Base-by-base conservation (phyloP, 2,888 invertebrate species). In the Malthinus flaveolus region DNA sequence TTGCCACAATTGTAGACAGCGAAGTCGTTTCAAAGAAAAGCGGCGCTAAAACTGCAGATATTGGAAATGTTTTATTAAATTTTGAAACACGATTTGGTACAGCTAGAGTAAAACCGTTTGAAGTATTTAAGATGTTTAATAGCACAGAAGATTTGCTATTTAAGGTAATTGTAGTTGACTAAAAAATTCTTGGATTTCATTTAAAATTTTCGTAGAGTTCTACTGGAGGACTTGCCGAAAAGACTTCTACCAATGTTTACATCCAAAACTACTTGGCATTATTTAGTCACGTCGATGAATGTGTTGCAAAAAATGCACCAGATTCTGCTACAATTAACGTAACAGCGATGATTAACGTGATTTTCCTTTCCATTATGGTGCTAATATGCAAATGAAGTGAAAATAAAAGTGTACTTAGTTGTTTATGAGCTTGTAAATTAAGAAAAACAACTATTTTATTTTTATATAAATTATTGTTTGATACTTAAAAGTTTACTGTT, bases 121-220 rank as follows among this genome's bases (percentile, higher is more conserved):
- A 83, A 68, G 79, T 87, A 36, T 88, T 84, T 71, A 84, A 85
- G 0, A 75, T 80, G 0, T 87, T 86, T 73, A 81, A 84, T 58
- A 78, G 80, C 0, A 72, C 70, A 6, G 73, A 67, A 31, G 78
- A 88, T 70, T 74, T 88, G 5, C 73, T 89, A 0, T 88, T 88
- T 78, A 86, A 85, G 68, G 80, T 36, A 12, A 13, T 11, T n/a
- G 10, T 44, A 11, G 33, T 15, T 37, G 33, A 42, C 12, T 15
- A 23, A 35, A 31, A 9, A 9, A 23, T 23, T 23, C 5, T 3
- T 23, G 5, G 5, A 3, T 23, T 3, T 23, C 5, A 23, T 23
- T 23, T 5, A 23, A 23, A 23, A n/a, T n/a, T 23, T 42, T 71
- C 72, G 31, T 51, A 79, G 75, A 84, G 86, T 64, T 82, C 85